These are phyloP conservation scores for Tetragnatha montana DNA, from an alignment of 2,888 invertebrate genomes.

Conservation along the genomic window DNA sequence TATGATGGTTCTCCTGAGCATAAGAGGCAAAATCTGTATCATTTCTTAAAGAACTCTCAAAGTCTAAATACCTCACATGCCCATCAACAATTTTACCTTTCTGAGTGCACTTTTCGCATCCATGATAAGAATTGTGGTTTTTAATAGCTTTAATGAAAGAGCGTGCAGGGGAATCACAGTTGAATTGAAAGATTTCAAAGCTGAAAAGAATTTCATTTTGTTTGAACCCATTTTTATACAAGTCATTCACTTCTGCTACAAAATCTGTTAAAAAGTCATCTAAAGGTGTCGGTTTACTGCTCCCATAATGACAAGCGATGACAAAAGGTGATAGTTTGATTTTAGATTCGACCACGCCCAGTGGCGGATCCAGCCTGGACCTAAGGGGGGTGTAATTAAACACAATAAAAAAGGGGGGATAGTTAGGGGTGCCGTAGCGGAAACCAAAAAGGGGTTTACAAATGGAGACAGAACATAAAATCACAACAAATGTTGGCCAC, in stretches of 20 bases:
- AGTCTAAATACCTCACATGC: not conserved
- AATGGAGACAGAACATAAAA: no score
- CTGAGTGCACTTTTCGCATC: slow-evolving; percentile 23
- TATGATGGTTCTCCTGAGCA: slow-evolving; percentile 13
- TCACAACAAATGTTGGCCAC: no score
- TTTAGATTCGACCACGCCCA: not conserved
- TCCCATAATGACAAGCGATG: slow-evolving; percentile 12
- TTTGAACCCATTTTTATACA: not conserved
- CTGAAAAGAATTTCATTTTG: not conserved
- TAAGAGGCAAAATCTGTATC: not conserved
- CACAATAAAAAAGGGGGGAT: no score
- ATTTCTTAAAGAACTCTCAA: not conserved
- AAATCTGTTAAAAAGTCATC: slow-evolving; percentile 14
- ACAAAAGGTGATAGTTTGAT: slow-evolving; percentile 19
- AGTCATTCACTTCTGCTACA: not conserved
- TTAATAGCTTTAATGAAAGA: slow-evolving; percentile 37
- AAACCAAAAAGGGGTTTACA: no score
- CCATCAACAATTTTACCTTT: not conserved
- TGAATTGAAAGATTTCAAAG: not conserved
- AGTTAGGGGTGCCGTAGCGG: no score
- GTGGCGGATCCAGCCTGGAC: no score
- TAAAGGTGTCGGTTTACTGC: slow-evolving; percentile 6
- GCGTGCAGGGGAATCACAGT: slow-evolving; percentile 39
- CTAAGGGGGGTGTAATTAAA: no score
- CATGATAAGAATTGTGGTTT: slow-evolving; percentile 6